These are phyloP conservation scores for Maniola jurtina DNA, from an alignment of 1,140 invertebrate species.

Conservation along the genomic window DNA sequence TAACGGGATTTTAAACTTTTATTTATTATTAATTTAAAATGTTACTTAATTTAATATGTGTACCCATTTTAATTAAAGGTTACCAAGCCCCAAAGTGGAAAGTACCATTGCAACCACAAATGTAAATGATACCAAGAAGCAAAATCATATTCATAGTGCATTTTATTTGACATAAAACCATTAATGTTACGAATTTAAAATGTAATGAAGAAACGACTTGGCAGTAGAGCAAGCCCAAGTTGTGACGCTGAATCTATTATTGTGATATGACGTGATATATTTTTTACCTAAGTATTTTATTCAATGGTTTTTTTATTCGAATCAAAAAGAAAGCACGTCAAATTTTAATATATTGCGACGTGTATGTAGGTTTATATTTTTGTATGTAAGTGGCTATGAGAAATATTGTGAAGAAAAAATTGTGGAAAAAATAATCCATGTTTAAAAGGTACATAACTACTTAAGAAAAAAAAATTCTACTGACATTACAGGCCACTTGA, in stretches of 20 bases:
- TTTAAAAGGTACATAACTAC: too few species aligned
- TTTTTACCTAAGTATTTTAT: conserved; percentile 26
- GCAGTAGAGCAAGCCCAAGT: conserved; percentile 10
- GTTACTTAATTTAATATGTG: too few species aligned
- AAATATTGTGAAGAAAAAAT: background rate
- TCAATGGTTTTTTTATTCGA: conserved; percentile 15
- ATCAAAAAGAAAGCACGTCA: background rate
- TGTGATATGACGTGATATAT: conserved; percentile 32
- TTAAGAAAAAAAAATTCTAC: background rate
- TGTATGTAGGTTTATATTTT: conserved; percentile 3
- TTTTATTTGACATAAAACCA: background rate
- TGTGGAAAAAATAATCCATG: background rate
- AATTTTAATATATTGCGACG: background rate
- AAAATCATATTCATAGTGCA: too few species aligned
- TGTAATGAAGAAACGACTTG: conserved; percentile 18
- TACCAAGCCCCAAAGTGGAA: too few species aligned
- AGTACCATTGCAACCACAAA: too few species aligned
- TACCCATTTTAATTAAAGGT: too few species aligned
- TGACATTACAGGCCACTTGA: background rate
- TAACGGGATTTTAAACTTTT: too few species aligned
- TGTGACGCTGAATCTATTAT: conserved; percentile 27
- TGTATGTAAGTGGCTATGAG: background rate
- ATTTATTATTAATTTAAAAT: too few species aligned
- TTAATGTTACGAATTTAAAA: conserved; percentile 5
- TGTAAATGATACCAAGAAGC: too few species aligned